Conservation (phyloP, 2,113 vertebrate genomes). For the Rafetus swinhoei region DNA sequence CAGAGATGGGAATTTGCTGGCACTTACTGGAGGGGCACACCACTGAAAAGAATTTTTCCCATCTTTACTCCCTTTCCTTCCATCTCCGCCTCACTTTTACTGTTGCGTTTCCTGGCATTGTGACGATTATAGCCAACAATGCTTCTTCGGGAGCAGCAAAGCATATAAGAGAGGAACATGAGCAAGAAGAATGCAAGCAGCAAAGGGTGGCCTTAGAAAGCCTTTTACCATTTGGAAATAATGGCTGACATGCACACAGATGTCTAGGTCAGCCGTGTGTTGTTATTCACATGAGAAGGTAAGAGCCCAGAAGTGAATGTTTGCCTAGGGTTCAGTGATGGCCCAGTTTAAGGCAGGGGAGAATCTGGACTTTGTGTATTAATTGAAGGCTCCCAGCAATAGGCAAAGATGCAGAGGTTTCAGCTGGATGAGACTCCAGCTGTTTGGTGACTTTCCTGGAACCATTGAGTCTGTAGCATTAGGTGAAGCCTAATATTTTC, state of each 20-base stretch:
- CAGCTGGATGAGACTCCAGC: not conserved
- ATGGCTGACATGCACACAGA: not conserved
- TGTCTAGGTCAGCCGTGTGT: rapidly evolving
- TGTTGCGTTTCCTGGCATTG: not conserved
- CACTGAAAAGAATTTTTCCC: too few relatives aligned
- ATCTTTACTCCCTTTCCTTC: not conserved
- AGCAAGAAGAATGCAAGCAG: not conserved
- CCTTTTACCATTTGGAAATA: not conserved
- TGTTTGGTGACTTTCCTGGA: not conserved
- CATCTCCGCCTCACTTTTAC: not conserved
- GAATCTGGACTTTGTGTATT: not conserved
- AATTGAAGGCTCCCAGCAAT: not conserved
- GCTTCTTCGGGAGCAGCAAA: not conserved
- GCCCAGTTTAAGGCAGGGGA: not conserved
- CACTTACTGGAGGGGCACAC: not conserved
- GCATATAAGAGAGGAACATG: not conserved
- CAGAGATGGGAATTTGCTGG: not conserved
- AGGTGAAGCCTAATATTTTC: not conserved
- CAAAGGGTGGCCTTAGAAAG: not conserved
- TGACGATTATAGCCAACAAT: not conserved
- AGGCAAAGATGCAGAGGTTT: not conserved
- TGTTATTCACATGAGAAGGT: not conserved
- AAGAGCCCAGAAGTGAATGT: not conserved
- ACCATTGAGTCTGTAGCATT: not conserved
- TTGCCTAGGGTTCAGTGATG: not conserved